These are phyloP conservation scores for Gadopsis bispinosus DNA, from an alignment of 2,797 vertebrate species.

Conservation along the genomic window DNA sequence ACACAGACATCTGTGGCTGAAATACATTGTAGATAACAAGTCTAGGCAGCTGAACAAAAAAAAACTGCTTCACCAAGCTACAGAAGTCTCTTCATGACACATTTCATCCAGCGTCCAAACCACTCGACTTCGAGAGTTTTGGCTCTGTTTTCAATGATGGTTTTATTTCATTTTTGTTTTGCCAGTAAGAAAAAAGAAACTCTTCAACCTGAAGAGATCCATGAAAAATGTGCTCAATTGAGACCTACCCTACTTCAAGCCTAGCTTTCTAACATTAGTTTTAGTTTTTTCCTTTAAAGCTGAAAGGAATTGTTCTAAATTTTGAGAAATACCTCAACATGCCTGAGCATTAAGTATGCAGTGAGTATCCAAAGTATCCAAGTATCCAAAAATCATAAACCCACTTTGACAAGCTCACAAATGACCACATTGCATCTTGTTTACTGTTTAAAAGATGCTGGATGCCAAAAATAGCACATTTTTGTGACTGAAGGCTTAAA, in stretches of 20 bases:
- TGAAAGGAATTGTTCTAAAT: not conserved
- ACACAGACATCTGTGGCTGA: constrained; percentile 1
- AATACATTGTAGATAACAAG: constrained; percentile 13
- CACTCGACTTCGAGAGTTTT: constrained; percentile 15
- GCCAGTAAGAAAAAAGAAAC: constrained; percentile 8
- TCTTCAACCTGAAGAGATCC: constrained; percentile 13
- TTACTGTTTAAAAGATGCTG: not conserved
- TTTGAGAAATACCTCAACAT: not conserved
- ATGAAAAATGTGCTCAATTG: not conserved
- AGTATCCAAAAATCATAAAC: not conserved
- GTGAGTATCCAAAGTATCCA: too few relatives aligned
- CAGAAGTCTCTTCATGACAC: constrained; percentile 8
- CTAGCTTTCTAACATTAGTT: not conserved
- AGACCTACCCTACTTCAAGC: constrained; percentile 6
- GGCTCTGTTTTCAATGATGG: constrained; percentile 14
- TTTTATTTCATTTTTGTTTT: constrained; percentile 20
- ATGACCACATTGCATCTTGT: not conserved
- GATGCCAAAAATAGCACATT: too few relatives aligned
- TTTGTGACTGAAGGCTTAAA: too few relatives aligned
- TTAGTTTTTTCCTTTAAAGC: not conserved
- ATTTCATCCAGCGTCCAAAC: constrained; percentile 27
- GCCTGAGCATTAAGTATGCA: not conserved
- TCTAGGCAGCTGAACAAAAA: constrained; percentile 16
- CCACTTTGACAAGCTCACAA: not conserved
- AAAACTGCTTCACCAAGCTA: not conserved